Evolutionary conservation across 2,113 vertebrate species (phyloP).

Genomic region (Mystacornis crossleyi): DNA sequence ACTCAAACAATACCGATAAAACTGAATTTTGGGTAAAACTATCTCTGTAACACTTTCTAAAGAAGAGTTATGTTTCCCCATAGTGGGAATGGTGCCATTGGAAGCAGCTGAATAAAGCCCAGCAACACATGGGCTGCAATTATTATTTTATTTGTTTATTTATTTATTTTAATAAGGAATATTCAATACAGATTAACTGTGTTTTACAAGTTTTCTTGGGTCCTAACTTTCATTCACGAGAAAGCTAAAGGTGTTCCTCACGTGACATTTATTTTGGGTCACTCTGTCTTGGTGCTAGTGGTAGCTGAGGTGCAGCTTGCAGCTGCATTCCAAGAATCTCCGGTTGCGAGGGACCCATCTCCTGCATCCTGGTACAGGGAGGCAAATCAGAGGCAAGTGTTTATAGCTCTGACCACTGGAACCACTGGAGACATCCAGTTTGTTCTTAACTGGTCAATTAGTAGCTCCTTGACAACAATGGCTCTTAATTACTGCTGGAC

Average conservation of each 20-base stretch:
- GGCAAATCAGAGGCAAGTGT: background rate
- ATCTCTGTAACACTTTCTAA: background rate
- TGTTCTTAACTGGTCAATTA: background rate
- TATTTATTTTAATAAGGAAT: background rate
- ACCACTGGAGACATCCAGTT: background rate
- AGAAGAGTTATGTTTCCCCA: accelerated
- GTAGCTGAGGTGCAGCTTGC: background rate
- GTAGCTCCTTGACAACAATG: background rate
- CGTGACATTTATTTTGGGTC: background rate
- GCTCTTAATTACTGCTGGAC: background rate
- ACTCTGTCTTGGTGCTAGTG: background rate
- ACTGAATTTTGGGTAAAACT: background rate
- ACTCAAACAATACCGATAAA: background rate
- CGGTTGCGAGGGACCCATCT: accelerated
- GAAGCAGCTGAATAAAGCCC: background rate
- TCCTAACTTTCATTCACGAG: background rate
- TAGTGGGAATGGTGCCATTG: no score
- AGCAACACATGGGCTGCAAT: background rate
- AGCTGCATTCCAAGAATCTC: background rate
- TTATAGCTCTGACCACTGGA: background rate
- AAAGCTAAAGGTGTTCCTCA: background rate
- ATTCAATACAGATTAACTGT: background rate
- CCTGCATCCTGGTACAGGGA: background rate
- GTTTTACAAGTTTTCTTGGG: background rate
- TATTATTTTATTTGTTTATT: background rate